Base-by-base conservation (phyloP, 2,888 invertebrate genomes). In the Nephrotoma guestfalica region DNA sequence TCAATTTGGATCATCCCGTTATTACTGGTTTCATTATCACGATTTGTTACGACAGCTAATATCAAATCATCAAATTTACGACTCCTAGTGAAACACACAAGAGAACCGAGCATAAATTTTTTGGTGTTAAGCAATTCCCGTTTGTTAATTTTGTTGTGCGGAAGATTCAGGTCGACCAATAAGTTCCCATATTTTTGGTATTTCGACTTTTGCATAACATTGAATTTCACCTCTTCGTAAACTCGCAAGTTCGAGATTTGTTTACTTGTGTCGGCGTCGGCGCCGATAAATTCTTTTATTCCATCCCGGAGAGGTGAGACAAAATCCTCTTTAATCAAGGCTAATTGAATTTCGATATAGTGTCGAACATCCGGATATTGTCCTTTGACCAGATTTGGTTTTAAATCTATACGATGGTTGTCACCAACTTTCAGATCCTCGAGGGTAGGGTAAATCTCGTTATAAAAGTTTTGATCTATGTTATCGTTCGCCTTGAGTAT, bases 331-430 rank as follows among this genome's bases (percentile, higher is more conserved):
- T 96, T 91, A 86, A 97, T 90, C 47, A 97, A 91, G 51, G 95
- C 93, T 89, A 96, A 96, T 88, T 97, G 97, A n/a, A 95, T 92
- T 88, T 96, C 95, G 41, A 97, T 91, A 89, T 97, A 97, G 89
- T 96, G 94, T 0, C 88, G 43, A 7, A 95, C 92, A 89, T 92
- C 92, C 0, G 92, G 89, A 90, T 95, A 97, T 0, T 93, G 92
- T 15, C 95, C 96, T 83, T 93, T 90, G 0, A 93, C 90, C 86
- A 94, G 93, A 89, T 94, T 95, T 0, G 93, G 93, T 15, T 93
- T 91, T 30, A 94, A 88, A 89, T 93, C 94, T 0, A 92, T 90
- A 6, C 89, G 87, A n/a, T 89, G 88, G 2, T 88, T 86, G 18
- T 88, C 88, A 0, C 90, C 88, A 40, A 92, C 88, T 43, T 91